Evolutionary conservation across 2,888 invertebrate species (phyloP).

Genomic region (Pandemis heparana): DNA sequence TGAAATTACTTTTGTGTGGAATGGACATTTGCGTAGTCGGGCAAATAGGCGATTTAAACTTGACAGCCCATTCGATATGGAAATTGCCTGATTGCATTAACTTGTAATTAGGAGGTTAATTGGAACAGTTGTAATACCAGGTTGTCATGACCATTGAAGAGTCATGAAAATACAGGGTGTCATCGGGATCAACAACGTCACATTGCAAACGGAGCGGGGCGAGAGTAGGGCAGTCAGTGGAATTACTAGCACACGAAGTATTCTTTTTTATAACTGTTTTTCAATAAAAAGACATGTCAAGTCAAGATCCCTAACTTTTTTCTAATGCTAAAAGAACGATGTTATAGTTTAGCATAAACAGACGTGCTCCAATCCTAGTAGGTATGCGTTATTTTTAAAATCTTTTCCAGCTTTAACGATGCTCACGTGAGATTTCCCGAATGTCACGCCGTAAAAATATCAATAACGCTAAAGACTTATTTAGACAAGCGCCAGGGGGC

Average conservation of each 20-base stretch:
- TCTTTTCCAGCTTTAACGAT: background rate
- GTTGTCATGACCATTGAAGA: background rate
- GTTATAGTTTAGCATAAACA: no score
- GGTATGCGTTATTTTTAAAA: background rate
- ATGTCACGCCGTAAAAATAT: constrained; percentile 15
- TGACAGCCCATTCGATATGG: constrained; percentile 25
- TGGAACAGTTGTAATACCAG: constrained; percentile 1
- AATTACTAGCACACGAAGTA: no score
- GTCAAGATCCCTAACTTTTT: no score
- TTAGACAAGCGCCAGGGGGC: constrained; percentile 15
- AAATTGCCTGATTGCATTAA: constrained; percentile 21
- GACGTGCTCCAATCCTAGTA: no score
- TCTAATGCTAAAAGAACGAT: background rate
- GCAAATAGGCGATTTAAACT: constrained; percentile 19
- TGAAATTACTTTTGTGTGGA: constrained; percentile 53
- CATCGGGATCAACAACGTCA: background rate
- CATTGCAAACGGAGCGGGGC: no score
- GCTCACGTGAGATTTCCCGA: constrained; percentile 5
- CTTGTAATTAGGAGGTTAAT: constrained; percentile 14
- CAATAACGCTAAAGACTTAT: constrained; percentile 30
- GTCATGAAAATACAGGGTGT: background rate
- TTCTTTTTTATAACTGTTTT: no score
- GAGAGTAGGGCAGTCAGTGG: no score
- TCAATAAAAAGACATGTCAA: no score
- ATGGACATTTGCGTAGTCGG: constrained; percentile 8